Percentiles rank a stretch among this genome's conserved stretches.
These are phyloP conservation scores for Neotoma lepida DNA, from an alignment of 2,113 vertebrate species.

Conservation along the genomic window DNA sequence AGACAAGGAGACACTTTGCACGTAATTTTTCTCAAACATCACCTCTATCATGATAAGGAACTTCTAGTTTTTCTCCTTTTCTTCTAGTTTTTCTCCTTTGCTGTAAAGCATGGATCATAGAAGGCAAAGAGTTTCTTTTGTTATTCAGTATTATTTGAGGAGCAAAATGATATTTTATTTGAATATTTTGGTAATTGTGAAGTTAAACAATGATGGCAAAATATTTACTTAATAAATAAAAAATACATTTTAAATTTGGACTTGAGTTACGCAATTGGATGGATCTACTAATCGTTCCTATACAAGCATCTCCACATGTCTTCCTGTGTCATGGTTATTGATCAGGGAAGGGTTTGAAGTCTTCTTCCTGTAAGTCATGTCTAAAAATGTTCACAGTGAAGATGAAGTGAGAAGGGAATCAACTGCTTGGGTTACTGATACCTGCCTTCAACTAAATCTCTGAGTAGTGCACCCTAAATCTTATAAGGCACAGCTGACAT, in stretches of 20 bases:
- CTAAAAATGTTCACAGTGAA: constrained; percentile 62
- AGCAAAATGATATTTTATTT: neutral
- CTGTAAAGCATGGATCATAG: neutral
- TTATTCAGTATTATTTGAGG: neutral
- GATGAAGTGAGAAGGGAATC: constrained; percentile 72
- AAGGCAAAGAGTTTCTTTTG: neutral
- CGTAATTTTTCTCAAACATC: neutral
- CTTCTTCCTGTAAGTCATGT: constrained; percentile 61
- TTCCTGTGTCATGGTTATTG: constrained; percentile 15
- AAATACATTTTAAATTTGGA: constrained; percentile 1
- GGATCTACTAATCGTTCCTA: neutral
- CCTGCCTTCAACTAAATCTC: constrained; percentile 69
- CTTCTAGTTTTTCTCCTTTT: constrained; percentile 2
- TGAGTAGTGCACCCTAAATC: constrained; percentile 69
- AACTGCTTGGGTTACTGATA: constrained; percentile 70
- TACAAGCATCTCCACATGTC: neutral
- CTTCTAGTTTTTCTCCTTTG: neutral
- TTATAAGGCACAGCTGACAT: constrained; percentile 63
- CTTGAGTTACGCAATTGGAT: neutral
- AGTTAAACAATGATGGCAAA: neutral
- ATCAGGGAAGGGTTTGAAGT: neutral
- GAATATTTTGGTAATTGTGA: neutral
- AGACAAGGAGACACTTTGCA: neutral
- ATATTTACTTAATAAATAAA: neutral
- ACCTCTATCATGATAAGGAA: neutral